Evolutionary conservation across 2,888 invertebrate genomes (phyloP), one percentile per base, ranked within the genome.

Genomic region (Listrodromus nycthemerus): DNA sequence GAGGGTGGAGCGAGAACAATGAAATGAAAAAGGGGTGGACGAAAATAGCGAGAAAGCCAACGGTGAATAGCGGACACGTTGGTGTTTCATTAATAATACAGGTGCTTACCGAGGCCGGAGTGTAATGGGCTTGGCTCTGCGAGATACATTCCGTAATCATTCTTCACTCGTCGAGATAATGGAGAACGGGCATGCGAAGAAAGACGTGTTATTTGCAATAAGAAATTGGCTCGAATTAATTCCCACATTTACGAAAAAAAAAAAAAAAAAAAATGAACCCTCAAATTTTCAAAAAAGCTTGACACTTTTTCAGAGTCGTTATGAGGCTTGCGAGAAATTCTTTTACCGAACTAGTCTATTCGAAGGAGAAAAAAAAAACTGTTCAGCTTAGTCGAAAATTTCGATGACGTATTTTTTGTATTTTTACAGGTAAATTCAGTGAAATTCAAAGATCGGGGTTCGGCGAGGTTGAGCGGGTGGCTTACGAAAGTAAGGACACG

Each of bases 51-150:
- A 55, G 52, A 82, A 83, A 82, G 70, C 67, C 41, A 61, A 58
- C 50, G 52, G 80, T 67, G 79, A 66, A 41, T 73, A 80, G 61
- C 65, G 50, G 21, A 78, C 52, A 61, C 69, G 58, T 69, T 69
- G 50, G 79, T 55, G 82, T 87, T 87, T 87, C 88, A 87, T 88
- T 88, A 88, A 88, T 88, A 88, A 88, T 88, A 82, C 86, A 83
- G 85, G 83, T 80, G 81, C 70, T 81, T 52, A 19, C 58, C n/a
- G 75, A 66, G 52, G 27, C 55, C 55, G 41, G 52, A 75, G 33
- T 10, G 45, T 50, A 66, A 27, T 45, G 58, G 48, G 80, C 27
- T 33, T 16, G 8, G 45, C 70, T 70, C 67, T n/a, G 45, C 66
- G 45, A 74, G 82, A 83, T 84, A 75, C 80, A 85, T 83, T 84